Base-by-base conservation (phyloP, 2,113 vertebrate genomes). In the Cyanistes caeruleus region DNA sequence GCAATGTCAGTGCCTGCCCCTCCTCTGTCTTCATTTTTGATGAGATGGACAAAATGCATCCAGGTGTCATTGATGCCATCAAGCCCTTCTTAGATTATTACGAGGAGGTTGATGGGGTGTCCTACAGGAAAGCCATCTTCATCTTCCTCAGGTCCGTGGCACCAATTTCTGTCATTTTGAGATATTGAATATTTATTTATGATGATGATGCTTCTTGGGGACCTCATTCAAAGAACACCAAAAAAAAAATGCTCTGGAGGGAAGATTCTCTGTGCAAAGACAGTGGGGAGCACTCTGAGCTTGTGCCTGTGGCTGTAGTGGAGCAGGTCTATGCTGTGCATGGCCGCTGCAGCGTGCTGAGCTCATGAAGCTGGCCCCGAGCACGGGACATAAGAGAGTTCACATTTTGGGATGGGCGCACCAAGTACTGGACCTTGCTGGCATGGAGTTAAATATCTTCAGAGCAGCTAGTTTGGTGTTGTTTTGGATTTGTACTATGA, bases 21-120 rank as follows among this genome's bases (percentile, higher is more conserved):
- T 98, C 91, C 41, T 99, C 99, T 1, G 93, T 99, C 93, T 99
- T 99, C 97, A 98, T 99, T 90, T 99, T 99, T 70, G 99, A 99
- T 4, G 99, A 99, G 97, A 99, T 99, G 99, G 99, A 99, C 80
- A 99, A 99, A 88, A 97, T 99, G 98, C 98, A 99, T 43, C 98
- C 99, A 0, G 99, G 99, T 20, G 82, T 99, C 90, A 99, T 99
- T 5, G 99, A 99, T 55, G 98, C 99, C 68, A 99, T 99, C 89
- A 99, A 99, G 74, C 99, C 99, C 0, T 99, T 98, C 82, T 96
- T 99, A 30, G 99, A 99, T 87, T 99, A 98, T 93, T 99, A 99
- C 0, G 98, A 99, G 30, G 97, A 98, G 63, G 85, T 99, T 19
- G 98, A 99, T 3, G 98, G 99, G 3, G 98, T 99, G 55, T 99